Evolutionary conservation across 2,888 invertebrate species (phyloP), one percentile per base, ranked within the genome.

Genomic region (Chydorus sphaericus): DNA sequence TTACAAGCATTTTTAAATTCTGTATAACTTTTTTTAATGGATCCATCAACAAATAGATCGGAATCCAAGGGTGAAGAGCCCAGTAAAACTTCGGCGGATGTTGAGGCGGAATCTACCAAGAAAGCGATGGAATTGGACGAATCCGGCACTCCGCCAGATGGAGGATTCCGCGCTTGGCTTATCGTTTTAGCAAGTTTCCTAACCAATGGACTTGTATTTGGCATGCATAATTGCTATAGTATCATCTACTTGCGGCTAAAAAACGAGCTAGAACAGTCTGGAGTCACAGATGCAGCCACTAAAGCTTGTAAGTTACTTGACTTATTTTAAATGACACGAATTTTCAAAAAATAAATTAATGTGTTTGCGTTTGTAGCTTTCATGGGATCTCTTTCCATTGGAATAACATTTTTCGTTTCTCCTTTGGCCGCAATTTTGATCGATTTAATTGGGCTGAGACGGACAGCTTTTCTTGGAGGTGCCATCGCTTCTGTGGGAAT

Each of bases 171-270:
- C 64, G 90, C 88, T 1, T 88, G 85, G 80, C 70, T 82, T 59
- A 82, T 92, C 16, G 78, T 90, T 77, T 64, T 88, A 39, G 87
- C 82, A 44, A 88, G 91, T 58, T 89, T 92, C 69, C 73, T 89
- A 58, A 85, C 85, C 65, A 92, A 93, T 70, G 92, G 92, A 6
- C 81, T 91, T 53, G 75, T 93, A 55, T 91, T 92, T 70, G 89
- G 92, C 49, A 80, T 89, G 48, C 89, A 93, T 65, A 93, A 93
- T 73, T 84, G 85, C 0, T 90, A 85, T 67, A 85, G 90, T 62
- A 80, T 89, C 29, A 76, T 91, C 61, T 86, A 84, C 67, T 74
- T 77, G 7, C 78, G 81, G 60, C 75, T 90, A 48, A 75, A 77
- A 63, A 75, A 77, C 52, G 77, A 78, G 63, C 72, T 89, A 58